Evolutionary conservation across 1,140 invertebrate genomes (phyloP).

Genomic region (Camponotus floridanus): DNA sequence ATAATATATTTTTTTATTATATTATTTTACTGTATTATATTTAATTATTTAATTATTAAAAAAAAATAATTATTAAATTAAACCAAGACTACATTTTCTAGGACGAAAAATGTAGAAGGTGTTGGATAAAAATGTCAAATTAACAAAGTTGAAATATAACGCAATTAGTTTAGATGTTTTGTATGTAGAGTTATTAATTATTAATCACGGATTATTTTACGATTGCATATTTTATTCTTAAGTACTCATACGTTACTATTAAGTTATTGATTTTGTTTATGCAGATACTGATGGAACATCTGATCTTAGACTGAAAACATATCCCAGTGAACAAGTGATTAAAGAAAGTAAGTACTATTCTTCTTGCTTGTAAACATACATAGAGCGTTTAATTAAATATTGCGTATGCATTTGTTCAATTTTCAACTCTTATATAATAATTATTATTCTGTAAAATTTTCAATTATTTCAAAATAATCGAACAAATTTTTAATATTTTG

Average conservation of each 20-base stretch:
- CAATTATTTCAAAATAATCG: not conserved
- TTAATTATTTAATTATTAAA: not conserved
- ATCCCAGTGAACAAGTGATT: constrained; percentile 91
- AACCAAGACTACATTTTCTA: constrained; percentile 11
- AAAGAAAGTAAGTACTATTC: constrained; percentile 91
- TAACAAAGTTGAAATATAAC: constrained; percentile 23
- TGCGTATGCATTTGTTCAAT: constrained; percentile 48
- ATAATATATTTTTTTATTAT: not conserved
- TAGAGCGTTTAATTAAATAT: constrained; percentile 18
- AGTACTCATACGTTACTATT: not conserved
- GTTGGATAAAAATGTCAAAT: constrained; percentile 14
- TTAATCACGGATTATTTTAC: not conserved
- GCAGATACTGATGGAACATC: constrained; percentile 28
- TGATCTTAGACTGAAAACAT: constrained; percentile 90
- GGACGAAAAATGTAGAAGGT: constrained; percentile 10
- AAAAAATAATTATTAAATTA: constrained; percentile 24
- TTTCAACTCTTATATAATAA: not conserved
- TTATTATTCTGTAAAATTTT: not conserved
- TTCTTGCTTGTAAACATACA: not conserved
- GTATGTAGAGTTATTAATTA: constrained; percentile 10
- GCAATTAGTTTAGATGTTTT: not conserved
- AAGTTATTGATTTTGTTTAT: constrained; percentile 2
- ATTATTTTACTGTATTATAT: not conserved
- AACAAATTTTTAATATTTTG: not conserved
- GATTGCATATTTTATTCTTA: not conserved